A percentile compares a stretch with the other conserved stretches of the same genome.
phyloP scores from a whole-genome alignment of 2,113 vertebrate species.

The Poeciliopsis turrubarensis region DNA sequence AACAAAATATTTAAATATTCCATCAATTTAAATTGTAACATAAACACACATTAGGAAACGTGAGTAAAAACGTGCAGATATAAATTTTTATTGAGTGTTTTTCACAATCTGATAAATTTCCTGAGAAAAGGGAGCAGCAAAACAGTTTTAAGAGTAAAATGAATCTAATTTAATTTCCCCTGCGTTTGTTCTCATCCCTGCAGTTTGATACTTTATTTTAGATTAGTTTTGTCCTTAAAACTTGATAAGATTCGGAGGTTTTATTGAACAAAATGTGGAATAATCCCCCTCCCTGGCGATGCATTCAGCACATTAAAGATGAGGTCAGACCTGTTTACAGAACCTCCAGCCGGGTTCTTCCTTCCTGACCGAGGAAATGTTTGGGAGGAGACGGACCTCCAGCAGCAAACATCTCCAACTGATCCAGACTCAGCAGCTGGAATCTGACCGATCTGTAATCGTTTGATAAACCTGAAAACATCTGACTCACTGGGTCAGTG shows the following conservation, averaged over 20 bases:
- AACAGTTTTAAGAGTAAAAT: too few relatives aligned
- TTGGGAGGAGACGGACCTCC: background rate
- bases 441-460: background rate
- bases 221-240: background rate
- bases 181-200: background rate
- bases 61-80: too few relatives aligned
- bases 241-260: background rate
- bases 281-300: background rate
- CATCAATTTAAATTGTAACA: too few relatives aligned
- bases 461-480: background rate
- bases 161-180: background rate
- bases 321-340: conserved; percentile 1
- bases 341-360: background rate
- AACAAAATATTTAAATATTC: too few relatives aligned
- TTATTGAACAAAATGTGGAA: background rate
- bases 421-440: background rate
- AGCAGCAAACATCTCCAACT: background rate
- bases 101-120: too few relatives aligned
- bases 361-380: conserved; percentile 3
- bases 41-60: too few relatives aligned
- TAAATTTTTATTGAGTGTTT: too few relatives aligned
- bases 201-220: background rate
- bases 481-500: background rate
- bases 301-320: background rate
- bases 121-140: too few relatives aligned